These are phyloP conservation scores for Micronisus gabar DNA, from an alignment of 2,113 vertebrate genomes.

Conservation along the genomic window DNA sequence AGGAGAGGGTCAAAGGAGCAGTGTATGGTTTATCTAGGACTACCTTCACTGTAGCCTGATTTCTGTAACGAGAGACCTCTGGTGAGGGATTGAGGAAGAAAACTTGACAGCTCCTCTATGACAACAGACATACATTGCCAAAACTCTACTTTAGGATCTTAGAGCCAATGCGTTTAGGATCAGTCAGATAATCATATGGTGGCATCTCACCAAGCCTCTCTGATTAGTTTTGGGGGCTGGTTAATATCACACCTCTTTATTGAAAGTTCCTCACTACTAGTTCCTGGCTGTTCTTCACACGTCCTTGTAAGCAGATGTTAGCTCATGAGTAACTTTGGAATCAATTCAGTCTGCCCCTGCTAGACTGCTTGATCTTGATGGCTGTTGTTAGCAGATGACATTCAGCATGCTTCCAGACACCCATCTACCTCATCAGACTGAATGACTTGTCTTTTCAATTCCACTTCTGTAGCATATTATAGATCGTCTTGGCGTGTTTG, in stretches of 20 bases:
- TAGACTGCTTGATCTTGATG: background rate
- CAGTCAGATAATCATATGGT: background rate
- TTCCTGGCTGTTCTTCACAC: background rate
- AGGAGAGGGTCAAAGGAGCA: background rate
- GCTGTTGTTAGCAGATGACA: background rate
- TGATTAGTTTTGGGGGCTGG: background rate
- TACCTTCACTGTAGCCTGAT: background rate
- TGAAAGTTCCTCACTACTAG: background rate
- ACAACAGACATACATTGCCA: background rate
- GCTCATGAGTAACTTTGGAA: background rate
- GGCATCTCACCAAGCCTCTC: background rate
- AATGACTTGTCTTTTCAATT: background rate
- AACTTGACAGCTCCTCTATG: background rate
- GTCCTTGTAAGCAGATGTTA: background rate
- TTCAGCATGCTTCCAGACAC: slow-evolving; percentile 2
- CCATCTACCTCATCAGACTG: background rate
- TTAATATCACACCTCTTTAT: background rate
- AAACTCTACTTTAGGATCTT: background rate
- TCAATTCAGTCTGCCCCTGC: background rate
- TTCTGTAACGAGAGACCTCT: background rate
- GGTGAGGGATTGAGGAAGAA: background rate
- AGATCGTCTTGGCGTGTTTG: background rate
- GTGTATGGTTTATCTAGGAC: background rate
- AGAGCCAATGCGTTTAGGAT: background rate
- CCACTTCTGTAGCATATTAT: background rate